Evolutionary conservation across 2,797 vertebrate species (phyloP).

Genomic region (Alca torda): DNA sequence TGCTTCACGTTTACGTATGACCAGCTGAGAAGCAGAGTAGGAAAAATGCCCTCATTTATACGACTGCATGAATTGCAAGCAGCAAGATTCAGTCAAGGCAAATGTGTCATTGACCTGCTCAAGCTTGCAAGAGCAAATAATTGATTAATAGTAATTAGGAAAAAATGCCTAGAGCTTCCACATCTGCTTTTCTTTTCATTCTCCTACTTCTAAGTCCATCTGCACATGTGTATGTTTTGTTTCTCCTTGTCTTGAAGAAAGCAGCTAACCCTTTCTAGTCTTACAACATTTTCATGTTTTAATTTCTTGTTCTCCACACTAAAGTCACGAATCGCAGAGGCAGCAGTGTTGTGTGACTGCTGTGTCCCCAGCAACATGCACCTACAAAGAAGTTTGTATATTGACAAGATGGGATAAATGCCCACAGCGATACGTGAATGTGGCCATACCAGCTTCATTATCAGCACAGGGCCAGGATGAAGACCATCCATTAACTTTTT

Average conservation of each 20-base stretch:
- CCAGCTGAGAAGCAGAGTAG: background rate
- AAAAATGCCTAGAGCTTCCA: background rate
- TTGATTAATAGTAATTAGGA: background rate
- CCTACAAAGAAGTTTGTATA: background rate
- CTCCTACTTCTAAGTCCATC: background rate
- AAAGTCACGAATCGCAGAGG: background rate
- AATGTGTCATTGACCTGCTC: background rate
- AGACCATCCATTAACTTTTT: background rate
- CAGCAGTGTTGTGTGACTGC: background rate
- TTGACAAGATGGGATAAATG: background rate
- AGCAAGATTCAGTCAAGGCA: background rate
- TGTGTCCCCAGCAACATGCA: background rate
- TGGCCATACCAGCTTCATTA: accelerated
- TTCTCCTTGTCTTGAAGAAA: background rate
- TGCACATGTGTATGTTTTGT: background rate
- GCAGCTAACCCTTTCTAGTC: background rate
- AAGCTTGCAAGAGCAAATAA: background rate
- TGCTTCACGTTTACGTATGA: background rate
- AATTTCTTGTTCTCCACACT: background rate
- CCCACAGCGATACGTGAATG: background rate
- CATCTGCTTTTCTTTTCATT: background rate
- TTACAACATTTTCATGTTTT: background rate
- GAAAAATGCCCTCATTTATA: background rate
- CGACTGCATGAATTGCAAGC: background rate
- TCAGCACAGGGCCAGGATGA: no score